Percentiles rank a stretch among this genome's conserved stretches.
phyloP scores from a whole-genome alignment of 2,797 vertebrate species.

The Alcedo quadribrachys region DNA sequence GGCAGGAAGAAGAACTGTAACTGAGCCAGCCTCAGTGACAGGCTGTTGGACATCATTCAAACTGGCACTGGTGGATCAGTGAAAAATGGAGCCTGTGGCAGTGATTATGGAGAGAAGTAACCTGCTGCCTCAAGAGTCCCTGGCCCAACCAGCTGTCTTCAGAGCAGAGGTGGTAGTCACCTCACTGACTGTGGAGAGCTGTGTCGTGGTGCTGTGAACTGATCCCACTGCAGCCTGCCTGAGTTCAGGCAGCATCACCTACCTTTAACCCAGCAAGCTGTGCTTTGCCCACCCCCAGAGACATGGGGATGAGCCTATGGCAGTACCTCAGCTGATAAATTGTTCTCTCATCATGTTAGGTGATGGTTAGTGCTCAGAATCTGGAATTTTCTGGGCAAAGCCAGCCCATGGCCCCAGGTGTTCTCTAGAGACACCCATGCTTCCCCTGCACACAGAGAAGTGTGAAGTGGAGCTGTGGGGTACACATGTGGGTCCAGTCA shows the following conservation, averaged over 20 bases:
- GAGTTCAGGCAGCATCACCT: neutral
- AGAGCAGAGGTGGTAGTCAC: neutral
- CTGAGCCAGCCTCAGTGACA: neutral
- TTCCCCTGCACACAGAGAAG: neutral
- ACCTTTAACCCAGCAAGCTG: neutral
- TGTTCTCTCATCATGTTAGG: rapidly evolving
- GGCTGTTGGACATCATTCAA: neutral
- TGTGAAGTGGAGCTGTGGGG: neutral
- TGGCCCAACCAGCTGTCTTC: neutral
- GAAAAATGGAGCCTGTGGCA: neutral
- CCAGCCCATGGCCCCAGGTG: rapidly evolving
- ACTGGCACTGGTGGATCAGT: neutral
- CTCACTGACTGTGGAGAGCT: rapidly evolving
- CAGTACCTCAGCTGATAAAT: neutral
- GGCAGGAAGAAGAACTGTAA: neutral
- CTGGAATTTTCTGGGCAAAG: neutral
- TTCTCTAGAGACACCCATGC: neutral
- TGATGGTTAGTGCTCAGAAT: neutral
- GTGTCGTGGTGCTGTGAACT: neutral
- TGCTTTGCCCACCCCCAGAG: neutral
- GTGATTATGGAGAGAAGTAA: neutral
- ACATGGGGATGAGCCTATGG: neutral
- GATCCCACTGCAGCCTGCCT: neutral
- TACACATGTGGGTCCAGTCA: neutral
- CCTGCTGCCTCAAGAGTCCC: neutral